These are phyloP conservation scores for Procambarus virginalis DNA, from an alignment of 1,140 invertebrate species.

Conservation along the genomic window DNA sequence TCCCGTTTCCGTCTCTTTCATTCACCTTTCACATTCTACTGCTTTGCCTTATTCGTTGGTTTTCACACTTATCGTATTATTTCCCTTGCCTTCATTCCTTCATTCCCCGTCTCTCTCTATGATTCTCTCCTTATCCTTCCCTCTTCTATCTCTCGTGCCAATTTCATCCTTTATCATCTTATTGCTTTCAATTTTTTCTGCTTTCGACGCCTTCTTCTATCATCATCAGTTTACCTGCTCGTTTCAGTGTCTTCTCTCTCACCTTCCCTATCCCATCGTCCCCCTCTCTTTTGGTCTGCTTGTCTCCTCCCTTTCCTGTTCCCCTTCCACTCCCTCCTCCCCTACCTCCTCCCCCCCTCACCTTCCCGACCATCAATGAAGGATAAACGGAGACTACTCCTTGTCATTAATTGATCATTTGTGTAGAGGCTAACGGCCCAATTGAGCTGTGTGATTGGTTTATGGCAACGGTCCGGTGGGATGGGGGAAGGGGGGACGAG, in stretches of 20 bases:
- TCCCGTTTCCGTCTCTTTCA: background rate
- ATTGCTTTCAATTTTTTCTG: too few species aligned
- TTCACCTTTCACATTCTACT: background rate
- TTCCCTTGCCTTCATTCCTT: background rate
- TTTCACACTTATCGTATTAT: background rate
- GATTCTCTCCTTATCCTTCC: background rate
- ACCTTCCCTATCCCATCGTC: background rate
- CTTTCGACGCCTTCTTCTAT: too few species aligned
- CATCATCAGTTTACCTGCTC: too few species aligned
- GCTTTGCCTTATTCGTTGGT: background rate
- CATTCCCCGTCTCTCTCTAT: background rate
- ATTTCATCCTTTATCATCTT: too few species aligned
- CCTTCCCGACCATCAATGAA: too few species aligned
- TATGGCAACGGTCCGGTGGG: background rate
- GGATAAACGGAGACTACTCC: background rate
- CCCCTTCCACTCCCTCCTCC: too few species aligned
- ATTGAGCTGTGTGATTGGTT: background rate
- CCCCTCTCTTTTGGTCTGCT: background rate
- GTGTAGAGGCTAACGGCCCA: background rate
- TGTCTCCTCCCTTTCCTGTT: background rate
- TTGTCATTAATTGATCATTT: slow-evolving; percentile 1
- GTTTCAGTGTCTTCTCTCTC: too few species aligned
- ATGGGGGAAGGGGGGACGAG: background rate
- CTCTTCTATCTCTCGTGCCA: background rate
- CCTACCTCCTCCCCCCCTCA: too few species aligned